A percentile compares a stretch with the other conserved stretches of the same genome.
Evolutionary conservation across 2,797 vertebrate species (phyloP).

Genomic region (Bradypodion pumilum): DNA sequence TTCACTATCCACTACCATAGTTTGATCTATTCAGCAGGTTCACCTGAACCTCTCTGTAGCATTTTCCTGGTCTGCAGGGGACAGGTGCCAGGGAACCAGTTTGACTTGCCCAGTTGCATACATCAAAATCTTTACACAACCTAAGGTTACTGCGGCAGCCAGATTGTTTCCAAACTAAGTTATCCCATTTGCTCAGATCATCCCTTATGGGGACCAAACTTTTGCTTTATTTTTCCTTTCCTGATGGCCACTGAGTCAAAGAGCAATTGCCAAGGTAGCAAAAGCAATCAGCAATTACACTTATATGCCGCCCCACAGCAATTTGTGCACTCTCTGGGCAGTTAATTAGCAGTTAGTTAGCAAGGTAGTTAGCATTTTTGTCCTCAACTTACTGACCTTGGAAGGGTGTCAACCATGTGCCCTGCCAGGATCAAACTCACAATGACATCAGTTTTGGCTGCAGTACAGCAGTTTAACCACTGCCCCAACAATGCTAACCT

Average conservation of each 20-base stretch:
- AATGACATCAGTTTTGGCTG: too few species aligned
- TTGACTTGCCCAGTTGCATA: neutral
- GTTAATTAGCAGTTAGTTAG: too few species aligned
- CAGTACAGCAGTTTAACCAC: too few species aligned
- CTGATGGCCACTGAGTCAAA: neutral
- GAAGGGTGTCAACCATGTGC: too few species aligned
- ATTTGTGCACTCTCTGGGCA: too few species aligned
- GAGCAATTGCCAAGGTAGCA: neutral
- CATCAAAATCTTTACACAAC: neutral
- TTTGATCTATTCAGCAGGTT: neutral
- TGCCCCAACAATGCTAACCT: too few species aligned
- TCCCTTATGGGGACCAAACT: neutral
- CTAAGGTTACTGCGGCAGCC: neutral
- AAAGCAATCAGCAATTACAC: too few species aligned
- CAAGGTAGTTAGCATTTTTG: too few species aligned
- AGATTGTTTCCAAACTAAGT: neutral
- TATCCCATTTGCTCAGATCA: neutral
- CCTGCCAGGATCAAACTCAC: too few species aligned
- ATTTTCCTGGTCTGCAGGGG: neutral
- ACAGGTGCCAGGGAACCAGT: neutral
- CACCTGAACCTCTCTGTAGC: neutral
- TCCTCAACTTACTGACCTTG: too few species aligned
- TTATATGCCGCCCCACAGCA: too few species aligned
- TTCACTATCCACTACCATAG: neutral
- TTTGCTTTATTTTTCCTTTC: neutral